Percentiles rank a stretch among this genome's conserved stretches.
These are phyloP conservation scores for Electrophaes corylata DNA, from an alignment of 2,888 invertebrate species.

Conservation along the genomic window DNA sequence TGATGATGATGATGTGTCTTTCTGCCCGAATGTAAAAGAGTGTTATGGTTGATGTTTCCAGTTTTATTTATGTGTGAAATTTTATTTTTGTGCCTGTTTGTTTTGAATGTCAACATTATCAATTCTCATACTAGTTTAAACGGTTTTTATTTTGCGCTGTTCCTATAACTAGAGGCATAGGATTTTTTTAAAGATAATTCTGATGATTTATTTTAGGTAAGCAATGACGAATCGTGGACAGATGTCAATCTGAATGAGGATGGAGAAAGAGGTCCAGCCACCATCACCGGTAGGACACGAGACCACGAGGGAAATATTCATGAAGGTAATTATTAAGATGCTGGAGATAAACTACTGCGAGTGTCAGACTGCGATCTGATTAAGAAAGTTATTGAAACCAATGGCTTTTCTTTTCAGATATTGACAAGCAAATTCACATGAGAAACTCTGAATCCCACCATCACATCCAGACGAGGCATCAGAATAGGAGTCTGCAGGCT, in stretches of 20 bases:
- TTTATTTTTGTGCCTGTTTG: too few species aligned
- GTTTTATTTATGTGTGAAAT: too few species aligned
- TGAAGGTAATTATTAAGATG: constrained; percentile 56
- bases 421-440: constrained; percentile 77
- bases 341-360: neutral
- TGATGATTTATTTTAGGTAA: constrained; percentile 59
- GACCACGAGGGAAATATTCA: constrained; percentile 88
- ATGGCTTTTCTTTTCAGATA: constrained; percentile 63
- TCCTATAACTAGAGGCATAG: neutral
- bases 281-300: constrained; percentile 81
- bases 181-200: neutral
- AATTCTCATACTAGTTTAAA: neutral
- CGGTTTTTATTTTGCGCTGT: too few species aligned
- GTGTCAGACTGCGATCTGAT: too few species aligned
- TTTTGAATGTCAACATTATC: too few species aligned
- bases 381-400: too few species aligned
- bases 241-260: constrained; percentile 96
- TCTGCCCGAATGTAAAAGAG: too few species aligned
- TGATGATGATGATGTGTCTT: too few species aligned
- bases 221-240: constrained; percentile 95
- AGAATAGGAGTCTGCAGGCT: constrained; percentile 66
- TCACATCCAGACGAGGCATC: constrained; percentile 67
- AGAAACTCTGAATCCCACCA: constrained; percentile 68
- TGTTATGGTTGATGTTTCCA: too few species aligned
- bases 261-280: constrained; percentile 82